Conservation (phyloP, 2,888 invertebrate species). For the Glaucopsyche alexis region DNA sequence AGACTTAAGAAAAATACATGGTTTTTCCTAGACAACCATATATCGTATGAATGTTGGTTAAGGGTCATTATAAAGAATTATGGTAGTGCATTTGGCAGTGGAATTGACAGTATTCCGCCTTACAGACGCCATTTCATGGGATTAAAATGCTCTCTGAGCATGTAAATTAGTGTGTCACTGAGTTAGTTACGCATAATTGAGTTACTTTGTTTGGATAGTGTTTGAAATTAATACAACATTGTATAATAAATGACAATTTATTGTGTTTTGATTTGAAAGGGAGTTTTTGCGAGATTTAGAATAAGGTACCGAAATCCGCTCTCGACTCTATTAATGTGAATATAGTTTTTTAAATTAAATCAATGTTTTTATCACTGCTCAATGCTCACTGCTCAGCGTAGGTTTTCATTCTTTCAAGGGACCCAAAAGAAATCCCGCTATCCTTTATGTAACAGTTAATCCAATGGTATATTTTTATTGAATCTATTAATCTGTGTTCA, state of each 20-base stretch:
- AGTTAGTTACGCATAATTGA: conserved; percentile 31
- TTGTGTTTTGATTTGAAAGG: neutral
- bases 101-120: conserved; percentile 46
- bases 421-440: too few species aligned
- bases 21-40: conserved; percentile 26
- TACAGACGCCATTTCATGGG: conserved; percentile 42
- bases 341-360: too few species aligned
- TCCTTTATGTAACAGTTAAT: too few species aligned
- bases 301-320: too few species aligned
- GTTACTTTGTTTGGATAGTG: conserved; percentile 19
- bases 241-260: neutral
- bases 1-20: conserved; percentile 21
- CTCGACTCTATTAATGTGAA: too few species aligned
- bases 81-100: conserved; percentile 59
- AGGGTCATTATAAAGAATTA: conserved; percentile 57
- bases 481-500: conserved; percentile 1
- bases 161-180: conserved; percentile 34
- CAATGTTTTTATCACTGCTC: too few species aligned
- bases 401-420: too few species aligned
- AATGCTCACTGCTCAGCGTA: too few species aligned
- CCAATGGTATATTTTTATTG: too few species aligned
- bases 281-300: neutral
- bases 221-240: neutral
- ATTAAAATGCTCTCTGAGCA: conserved; percentile 29
- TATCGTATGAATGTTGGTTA: conserved; percentile 47